A percentile compares a stretch with the other conserved stretches of the same genome.
Conservation (phyloP, 1,140 invertebrate genomes). For the Subanguina moxae region DNA sequence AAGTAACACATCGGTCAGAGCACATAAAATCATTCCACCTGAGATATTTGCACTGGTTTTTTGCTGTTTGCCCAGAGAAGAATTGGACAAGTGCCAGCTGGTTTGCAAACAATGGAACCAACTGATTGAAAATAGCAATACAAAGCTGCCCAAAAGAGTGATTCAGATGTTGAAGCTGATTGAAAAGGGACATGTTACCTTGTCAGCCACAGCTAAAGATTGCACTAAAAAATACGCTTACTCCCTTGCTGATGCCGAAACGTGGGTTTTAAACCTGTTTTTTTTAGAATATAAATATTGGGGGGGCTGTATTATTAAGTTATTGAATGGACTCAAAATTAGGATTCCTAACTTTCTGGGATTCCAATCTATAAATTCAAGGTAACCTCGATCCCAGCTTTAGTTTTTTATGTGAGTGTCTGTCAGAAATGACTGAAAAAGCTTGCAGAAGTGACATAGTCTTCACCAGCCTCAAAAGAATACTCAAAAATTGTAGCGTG, state of each 20-base stretch:
- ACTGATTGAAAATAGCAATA: neutral
- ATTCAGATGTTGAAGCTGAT: conserved; percentile 8
- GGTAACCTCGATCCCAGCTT: too few species aligned
- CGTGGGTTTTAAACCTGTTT: too few species aligned
- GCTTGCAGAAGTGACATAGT: too few species aligned
- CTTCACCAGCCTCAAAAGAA: neutral
- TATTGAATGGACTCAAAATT: conserved; percentile 11
- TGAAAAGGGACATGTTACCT: conserved; percentile 11
- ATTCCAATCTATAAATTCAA: too few species aligned
- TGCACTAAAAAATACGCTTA: conserved; percentile 16
- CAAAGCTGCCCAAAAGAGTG: conserved; percentile 3
- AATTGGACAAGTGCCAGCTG: conserved; percentile 15
- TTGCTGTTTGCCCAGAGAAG: conserved; percentile 7
- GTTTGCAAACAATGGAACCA: conserved; percentile 14
- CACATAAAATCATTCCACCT: too few species aligned
- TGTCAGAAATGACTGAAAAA: too few species aligned
- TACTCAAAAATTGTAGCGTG: neutral
- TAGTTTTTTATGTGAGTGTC: too few species aligned
- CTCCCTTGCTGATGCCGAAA: neutral
- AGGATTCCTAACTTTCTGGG: too few species aligned
- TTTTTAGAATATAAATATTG: neutral
- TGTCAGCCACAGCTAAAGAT: conserved; percentile 5
- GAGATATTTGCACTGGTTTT: conserved; percentile 6
- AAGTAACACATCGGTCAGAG: too few species aligned
- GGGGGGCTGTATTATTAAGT: conserved; percentile 11